Conservation (phyloP, 2,113 vertebrate genomes). For the Calyptommatus sinebrachiatus region DNA sequence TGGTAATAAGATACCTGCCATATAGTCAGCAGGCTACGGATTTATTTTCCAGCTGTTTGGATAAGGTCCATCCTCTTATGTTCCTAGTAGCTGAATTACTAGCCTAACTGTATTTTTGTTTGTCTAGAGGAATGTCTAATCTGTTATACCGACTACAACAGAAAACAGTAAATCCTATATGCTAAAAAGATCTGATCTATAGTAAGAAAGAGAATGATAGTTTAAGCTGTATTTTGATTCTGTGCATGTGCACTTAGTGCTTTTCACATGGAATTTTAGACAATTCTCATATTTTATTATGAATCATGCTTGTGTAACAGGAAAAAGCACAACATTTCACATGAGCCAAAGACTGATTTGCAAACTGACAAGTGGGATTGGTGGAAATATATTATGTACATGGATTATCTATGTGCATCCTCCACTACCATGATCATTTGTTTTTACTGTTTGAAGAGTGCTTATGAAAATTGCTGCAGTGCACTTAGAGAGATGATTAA, state of each 20-base stretch:
- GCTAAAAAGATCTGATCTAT: neutral
- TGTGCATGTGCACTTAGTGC: too few species aligned
- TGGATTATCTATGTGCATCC: neutral
- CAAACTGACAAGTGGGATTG: neutral
- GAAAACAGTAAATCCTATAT: neutral
- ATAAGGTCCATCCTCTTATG: too few species aligned
- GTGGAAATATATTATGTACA: neutral
- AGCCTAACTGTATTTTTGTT: neutral
- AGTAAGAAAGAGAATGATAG: too few species aligned
- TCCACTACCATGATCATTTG: constrained; percentile 27
- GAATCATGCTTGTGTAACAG: neutral
- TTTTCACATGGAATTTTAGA: neutral
- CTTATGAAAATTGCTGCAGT: constrained; percentile 49
- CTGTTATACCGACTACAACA: too few species aligned
- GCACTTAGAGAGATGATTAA: constrained; percentile 51
- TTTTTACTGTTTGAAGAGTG: constrained; percentile 41
- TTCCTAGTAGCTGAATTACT: neutral
- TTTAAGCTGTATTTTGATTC: neutral
- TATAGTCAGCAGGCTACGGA: neutral
- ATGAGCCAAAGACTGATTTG: neutral
- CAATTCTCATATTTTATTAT: neutral
- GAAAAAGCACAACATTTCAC: neutral
- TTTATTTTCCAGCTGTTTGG: neutral
- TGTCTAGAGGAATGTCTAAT: neutral
- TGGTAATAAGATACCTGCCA: too few species aligned